Percentiles rank a stretch among this genome's conserved stretches.
phyloP scores from a whole-genome alignment of 2,888 invertebrate species.

The Macropis europaea region DNA sequence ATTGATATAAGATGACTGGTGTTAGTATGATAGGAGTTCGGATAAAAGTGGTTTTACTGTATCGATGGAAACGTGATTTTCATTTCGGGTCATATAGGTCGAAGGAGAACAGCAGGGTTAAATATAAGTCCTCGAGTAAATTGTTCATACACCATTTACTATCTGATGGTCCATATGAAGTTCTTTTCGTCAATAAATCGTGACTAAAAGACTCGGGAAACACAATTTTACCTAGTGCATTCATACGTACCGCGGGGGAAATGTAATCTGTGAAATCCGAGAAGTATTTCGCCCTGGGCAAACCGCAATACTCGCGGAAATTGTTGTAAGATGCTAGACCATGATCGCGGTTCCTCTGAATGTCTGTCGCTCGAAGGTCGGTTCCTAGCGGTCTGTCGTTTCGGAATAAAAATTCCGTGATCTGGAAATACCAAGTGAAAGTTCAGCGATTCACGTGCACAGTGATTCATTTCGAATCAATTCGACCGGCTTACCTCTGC shows the following conservation, averaged over 20 bases:
- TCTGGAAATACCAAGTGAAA: constrained; percentile 79
- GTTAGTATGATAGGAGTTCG: no score
- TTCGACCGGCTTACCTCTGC: constrained; percentile 83
- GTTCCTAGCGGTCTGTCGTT: constrained; percentile 87
- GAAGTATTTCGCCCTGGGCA: constrained; percentile 86
- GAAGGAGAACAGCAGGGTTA: no score
- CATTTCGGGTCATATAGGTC: no score
- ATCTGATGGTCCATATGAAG: no score
- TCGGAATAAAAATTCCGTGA: constrained; percentile 85
- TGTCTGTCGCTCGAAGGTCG: constrained; percentile 90
- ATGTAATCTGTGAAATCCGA: constrained; percentile 82
- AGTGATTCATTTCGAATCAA: neutral
- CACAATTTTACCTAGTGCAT: neutral
- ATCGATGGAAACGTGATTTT: no score
- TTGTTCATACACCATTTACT: no score
- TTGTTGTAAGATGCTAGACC: constrained; percentile 90
- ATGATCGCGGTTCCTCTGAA: constrained; percentile 93
- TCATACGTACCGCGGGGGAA: constrained; percentile 52
- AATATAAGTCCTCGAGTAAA: no score
- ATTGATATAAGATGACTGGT: no score
- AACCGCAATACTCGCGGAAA: constrained; percentile 88
- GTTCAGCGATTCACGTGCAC: neutral
- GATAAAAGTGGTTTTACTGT: no score
- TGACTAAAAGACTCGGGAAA: no score
- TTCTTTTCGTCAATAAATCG: no score